Conservation (phyloP, 1,140 invertebrate genomes). For the Yoshiicerus persimilis region DNA sequence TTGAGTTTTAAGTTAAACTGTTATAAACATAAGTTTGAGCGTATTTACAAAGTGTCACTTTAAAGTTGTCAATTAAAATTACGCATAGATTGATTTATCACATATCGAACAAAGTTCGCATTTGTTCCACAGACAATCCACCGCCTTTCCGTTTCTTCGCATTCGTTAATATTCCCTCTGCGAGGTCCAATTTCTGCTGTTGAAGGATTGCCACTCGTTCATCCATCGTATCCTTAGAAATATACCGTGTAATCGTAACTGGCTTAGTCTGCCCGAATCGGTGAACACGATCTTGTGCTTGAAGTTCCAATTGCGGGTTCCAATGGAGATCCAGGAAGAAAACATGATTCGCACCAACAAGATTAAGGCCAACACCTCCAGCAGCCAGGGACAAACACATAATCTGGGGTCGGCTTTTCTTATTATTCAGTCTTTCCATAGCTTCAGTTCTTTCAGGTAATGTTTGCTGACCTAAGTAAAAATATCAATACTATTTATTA, state of each 20-base stretch:
- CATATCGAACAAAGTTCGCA: constrained; percentile 75
- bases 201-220: constrained; percentile 77
- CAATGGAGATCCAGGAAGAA: constrained; percentile 88
- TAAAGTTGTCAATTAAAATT: no score
- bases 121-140: constrained; percentile 73
- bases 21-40: no score
- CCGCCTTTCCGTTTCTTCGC: constrained; percentile 59
- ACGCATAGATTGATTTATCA: no score
- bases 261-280: constrained; percentile 80
- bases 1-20: no score
- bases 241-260: constrained; percentile 82
- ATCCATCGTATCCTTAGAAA: constrained; percentile 81
- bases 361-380: constrained; percentile 87
- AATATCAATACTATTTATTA: not conserved
- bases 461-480: constrained; percentile 45
- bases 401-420: constrained; percentile 56
- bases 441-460: constrained; percentile 25
- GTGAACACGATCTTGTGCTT: constrained; percentile 90
- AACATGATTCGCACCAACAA: constrained; percentile 86
- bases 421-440: constrained; percentile 38
- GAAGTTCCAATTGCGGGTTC: constrained; percentile 91
- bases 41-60: no score
- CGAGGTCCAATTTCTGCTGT: constrained; percentile 74
- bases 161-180: constrained; percentile 73
- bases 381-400: constrained; percentile 82